These are phyloP conservation scores for Oegoconia quadripuncta DNA, from an alignment of 2,888 invertebrate genomes.

Conservation along the genomic window DNA sequence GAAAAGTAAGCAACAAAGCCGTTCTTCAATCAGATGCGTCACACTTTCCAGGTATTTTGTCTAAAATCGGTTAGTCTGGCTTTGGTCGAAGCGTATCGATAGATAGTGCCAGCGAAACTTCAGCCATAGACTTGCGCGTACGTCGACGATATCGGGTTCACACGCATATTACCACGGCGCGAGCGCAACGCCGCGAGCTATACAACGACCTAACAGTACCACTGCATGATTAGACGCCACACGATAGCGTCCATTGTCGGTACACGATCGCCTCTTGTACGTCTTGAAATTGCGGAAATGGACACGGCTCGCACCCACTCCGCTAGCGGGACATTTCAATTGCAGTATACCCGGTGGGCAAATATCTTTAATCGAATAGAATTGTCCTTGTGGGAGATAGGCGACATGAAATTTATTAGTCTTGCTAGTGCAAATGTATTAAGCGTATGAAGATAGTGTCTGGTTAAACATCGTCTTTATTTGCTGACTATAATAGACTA, in stretches of 20 bases:
- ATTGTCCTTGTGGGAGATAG: conserved; percentile 30
- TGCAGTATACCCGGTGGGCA: conserved; percentile 57
- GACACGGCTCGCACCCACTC: conserved; percentile 68
- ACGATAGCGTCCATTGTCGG: conserved; percentile 76
- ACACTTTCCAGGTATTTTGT: conserved; percentile 8
- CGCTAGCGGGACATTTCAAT: conserved; percentile 75
- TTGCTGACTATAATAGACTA: no score
- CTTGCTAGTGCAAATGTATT: conserved; percentile 8
- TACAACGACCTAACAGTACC: conserved; percentile 69
- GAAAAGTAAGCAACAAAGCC: neutral
- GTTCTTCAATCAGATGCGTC: neutral
- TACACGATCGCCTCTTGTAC: conserved; percentile 73
- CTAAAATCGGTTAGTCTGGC: conserved; percentile 13
- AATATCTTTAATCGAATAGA: conserved; percentile 51
- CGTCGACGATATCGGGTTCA: conserved; percentile 71
- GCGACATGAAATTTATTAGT: conserved; percentile 26
- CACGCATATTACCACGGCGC: conserved; percentile 73
- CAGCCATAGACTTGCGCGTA: conserved; percentile 32
- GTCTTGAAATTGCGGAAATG: conserved; percentile 77
- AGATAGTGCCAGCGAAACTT: conserved; percentile 35
- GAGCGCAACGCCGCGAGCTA: conserved; percentile 46
- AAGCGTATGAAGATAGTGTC: neutral
- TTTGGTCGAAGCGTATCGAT: conserved; percentile 30
- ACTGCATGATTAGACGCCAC: conserved; percentile 75
- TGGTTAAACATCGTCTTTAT: no score